phyloP scores from a whole-genome alignment of 2,888 invertebrate species.

The Rambutsinella grinnellia region DNA sequence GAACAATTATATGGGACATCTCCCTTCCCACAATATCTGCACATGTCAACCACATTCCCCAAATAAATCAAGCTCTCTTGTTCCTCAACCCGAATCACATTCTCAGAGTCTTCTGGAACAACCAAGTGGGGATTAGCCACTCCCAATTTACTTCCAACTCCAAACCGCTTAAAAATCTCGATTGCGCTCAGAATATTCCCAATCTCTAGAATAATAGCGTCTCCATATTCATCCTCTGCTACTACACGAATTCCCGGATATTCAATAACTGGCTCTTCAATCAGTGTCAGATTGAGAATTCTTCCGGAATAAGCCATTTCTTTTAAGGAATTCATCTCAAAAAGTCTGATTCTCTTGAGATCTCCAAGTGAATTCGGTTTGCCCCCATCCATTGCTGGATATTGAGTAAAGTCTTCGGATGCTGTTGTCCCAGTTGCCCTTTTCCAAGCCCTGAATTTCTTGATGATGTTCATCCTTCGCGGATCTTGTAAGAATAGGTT shows the following conservation, averaged over 20 bases:
- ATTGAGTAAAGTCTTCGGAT: no score
- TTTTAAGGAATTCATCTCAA: no score
- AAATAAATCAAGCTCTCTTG: constrained; percentile 4
- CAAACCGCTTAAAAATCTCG: neutral
- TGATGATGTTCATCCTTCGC: no score
- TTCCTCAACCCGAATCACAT: neutral
- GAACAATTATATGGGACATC: neutral
- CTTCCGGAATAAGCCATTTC: no score
- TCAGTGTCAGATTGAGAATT: constrained; percentile 24
- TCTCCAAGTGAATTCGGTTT: no score
- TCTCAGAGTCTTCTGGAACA: neutral
- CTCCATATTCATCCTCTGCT: no score
- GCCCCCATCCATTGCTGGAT: no score
- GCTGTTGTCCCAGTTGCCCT: no score
- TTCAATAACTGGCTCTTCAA: constrained; percentile 28
- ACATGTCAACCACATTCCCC: neutral
- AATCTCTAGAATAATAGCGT: constrained; percentile 10
- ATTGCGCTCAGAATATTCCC: constrained; percentile 16
- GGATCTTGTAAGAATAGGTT: no score
- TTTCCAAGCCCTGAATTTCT: no score
- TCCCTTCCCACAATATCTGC: constrained; percentile 1
- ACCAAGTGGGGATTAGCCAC: constrained; percentile 34
- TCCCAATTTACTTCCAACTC: constrained; percentile 29
- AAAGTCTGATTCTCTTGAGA: no score
- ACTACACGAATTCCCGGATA: constrained; percentile 8